phyloP scores from a whole-genome alignment of 2,888 invertebrate species.

The Diarsia brunnea region DNA sequence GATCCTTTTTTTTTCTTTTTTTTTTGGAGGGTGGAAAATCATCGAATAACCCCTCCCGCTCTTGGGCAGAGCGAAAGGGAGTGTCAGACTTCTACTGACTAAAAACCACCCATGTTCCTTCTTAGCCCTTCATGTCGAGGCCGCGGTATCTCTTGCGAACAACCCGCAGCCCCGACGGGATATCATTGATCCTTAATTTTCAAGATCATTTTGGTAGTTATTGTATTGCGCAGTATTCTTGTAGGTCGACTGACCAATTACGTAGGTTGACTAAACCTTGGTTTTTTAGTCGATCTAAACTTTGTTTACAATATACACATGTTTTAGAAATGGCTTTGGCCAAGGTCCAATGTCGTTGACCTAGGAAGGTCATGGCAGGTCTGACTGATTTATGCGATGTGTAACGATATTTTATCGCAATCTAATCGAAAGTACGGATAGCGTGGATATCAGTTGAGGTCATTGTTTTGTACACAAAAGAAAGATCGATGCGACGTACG shows the following conservation, averaged over 20 bases:
- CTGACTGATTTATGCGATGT: background rate
- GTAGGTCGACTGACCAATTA: background rate
- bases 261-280: background rate
- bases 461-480: background rate
- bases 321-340: too few species aligned
- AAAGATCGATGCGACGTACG: background rate
- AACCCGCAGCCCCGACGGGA: too few species aligned
- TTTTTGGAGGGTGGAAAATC: too few species aligned
- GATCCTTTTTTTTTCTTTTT: too few species aligned
- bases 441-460: background rate
- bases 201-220: background rate
- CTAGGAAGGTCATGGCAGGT: background rate
- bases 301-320: too few species aligned
- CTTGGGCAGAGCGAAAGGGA: too few species aligned
- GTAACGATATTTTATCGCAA: background rate
- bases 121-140: too few species aligned
- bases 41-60: too few species aligned
- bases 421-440: background rate
- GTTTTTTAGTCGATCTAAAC: background rate
- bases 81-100: too few species aligned
- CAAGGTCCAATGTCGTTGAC: slow-evolving; percentile 32
- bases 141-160: too few species aligned
- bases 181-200: too few species aligned
- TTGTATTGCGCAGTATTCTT: background rate
- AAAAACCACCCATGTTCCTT: too few species aligned